phyloP scores from a whole-genome alignment of 2,888 invertebrate species.

The Ganaspis brasiliensis region DNA sequence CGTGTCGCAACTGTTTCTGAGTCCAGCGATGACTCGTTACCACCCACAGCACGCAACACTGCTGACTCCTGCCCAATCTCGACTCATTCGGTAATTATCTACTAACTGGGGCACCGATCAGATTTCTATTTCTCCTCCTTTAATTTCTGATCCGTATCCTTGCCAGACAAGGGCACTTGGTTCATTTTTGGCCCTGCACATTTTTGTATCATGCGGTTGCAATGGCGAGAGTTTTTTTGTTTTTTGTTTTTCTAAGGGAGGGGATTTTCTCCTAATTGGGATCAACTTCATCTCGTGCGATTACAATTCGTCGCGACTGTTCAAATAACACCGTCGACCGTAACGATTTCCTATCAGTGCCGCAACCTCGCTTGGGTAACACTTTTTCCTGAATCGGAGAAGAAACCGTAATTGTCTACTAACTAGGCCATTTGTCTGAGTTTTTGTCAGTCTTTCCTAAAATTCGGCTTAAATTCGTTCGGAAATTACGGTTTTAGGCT shows the following conservation, averaged over 20 bases:
- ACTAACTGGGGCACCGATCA: conserved; percentile 12
- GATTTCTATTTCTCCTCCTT: conserved; percentile 34
- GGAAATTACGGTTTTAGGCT: conserved; percentile 7
- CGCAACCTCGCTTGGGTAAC: conserved; percentile 35
- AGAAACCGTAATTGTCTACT: conserved; percentile 38
- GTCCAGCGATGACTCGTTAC: conserved; percentile 59
- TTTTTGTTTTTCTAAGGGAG: too few species aligned
- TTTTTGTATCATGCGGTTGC: conserved; percentile 6
- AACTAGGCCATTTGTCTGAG: conserved; percentile 10
- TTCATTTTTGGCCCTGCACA: background rate
- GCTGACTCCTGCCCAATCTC: conserved; percentile 29
- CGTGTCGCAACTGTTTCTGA: conserved; percentile 17
- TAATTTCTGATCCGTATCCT: background rate
- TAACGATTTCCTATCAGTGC: conserved; percentile 41
- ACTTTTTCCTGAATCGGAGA: background rate
- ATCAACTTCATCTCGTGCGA: background rate
- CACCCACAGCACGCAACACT: conserved; percentile 56
- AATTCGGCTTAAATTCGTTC: background rate
- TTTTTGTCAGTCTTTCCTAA: background rate
- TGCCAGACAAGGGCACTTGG: background rate
- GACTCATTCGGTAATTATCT: conserved; percentile 33
- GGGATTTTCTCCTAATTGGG: too few species aligned
- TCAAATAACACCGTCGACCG: conserved; percentile 37
- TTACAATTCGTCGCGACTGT: conserved; percentile 21
- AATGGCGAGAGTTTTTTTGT: background rate